A percentile compares a stretch with the other conserved stretches of the same genome.
Evolutionary conservation across 2,113 vertebrate species (phyloP).

Genomic region (Myotis davidii): DNA sequence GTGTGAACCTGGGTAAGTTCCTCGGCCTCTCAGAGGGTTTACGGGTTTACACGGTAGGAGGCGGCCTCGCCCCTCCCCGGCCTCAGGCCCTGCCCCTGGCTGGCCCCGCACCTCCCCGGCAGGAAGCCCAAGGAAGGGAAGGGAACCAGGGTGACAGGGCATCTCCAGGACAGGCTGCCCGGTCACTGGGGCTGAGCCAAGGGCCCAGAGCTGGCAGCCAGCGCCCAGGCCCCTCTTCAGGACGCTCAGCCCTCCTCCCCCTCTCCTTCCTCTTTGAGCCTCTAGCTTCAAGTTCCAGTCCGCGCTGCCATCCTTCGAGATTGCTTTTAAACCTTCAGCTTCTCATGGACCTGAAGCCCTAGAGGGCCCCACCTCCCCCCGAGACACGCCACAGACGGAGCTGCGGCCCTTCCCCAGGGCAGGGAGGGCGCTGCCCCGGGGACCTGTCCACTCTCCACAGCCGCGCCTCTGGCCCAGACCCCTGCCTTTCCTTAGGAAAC

Average conservation of each 20-base stretch:
- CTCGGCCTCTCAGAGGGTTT: not conserved
- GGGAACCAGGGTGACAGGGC: not conserved
- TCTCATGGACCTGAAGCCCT: not conserved
- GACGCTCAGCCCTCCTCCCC: not conserved
- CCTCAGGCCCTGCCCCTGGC: not conserved
- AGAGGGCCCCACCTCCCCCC: not conserved
- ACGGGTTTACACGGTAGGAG: not conserved
- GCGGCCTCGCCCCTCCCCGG: not conserved
- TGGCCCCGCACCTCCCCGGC: too few relatives aligned
- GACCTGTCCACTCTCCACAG: too few relatives aligned
- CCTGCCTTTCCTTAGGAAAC: not conserved
- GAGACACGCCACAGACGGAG: too few relatives aligned
- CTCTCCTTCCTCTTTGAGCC: not conserved
- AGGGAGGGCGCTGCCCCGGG: not conserved
- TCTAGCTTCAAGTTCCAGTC: not conserved
- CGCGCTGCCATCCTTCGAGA: not conserved
- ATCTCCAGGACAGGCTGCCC: too few relatives aligned
- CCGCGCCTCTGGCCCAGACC: not conserved
- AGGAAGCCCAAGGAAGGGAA: not conserved
- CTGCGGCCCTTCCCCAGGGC: not conserved
- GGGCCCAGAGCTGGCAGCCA: too few relatives aligned
- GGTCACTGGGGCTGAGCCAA: not conserved
- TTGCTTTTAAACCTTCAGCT: not conserved
- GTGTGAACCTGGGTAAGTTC: too few relatives aligned
- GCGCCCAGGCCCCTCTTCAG: not conserved